phyloP scores from a whole-genome alignment of 1,140 invertebrate species.

The Zophobas morio region DNA sequence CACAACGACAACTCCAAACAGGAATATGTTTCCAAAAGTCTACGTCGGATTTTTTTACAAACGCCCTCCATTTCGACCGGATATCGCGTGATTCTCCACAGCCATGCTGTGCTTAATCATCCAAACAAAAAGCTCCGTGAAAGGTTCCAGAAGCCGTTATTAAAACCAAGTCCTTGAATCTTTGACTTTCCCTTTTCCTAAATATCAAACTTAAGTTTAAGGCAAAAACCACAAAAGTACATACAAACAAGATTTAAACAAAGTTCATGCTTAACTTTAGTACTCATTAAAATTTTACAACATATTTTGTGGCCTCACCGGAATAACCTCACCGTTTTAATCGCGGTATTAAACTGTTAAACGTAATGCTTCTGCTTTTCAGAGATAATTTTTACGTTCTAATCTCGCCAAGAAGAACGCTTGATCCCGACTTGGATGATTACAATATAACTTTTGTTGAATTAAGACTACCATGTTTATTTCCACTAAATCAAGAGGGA shows the following conservation, averaged over 20 bases:
- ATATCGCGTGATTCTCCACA: slow-evolving; percentile 4
- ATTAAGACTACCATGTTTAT: slow-evolving; percentile 11
- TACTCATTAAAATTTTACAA: slow-evolving; percentile 42
- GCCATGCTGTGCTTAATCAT: slow-evolving; percentile 3
- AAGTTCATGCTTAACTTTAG: slow-evolving; percentile 32
- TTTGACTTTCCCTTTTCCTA: neutral
- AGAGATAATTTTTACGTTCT: slow-evolving; percentile 43
- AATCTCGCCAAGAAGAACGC: slow-evolving; percentile 23
- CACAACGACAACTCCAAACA: too few species aligned
- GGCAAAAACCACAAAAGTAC: slow-evolving; percentile 12
- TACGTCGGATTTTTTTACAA: neutral
- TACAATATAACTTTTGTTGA: slow-evolving; percentile 24
- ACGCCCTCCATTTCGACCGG: neutral
- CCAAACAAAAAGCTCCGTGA: slow-evolving; percentile 3
- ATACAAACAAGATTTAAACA: slow-evolving; percentile 32
- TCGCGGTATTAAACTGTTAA: slow-evolving; percentile 40
- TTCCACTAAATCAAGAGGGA: neutral
- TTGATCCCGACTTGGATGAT: slow-evolving; percentile 2
- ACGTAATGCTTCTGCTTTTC: slow-evolving; percentile 36
- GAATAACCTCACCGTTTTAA: slow-evolving; percentile 40
- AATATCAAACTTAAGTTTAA: neutral
- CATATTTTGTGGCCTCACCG: slow-evolving; percentile 32
- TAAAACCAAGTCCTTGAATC: slow-evolving; percentile 1
- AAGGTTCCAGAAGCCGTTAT: neutral
- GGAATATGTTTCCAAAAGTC: neutral